Evolutionary conservation across 2,888 invertebrate genomes (phyloP).

Genomic region (Alcis repandata): DNA sequence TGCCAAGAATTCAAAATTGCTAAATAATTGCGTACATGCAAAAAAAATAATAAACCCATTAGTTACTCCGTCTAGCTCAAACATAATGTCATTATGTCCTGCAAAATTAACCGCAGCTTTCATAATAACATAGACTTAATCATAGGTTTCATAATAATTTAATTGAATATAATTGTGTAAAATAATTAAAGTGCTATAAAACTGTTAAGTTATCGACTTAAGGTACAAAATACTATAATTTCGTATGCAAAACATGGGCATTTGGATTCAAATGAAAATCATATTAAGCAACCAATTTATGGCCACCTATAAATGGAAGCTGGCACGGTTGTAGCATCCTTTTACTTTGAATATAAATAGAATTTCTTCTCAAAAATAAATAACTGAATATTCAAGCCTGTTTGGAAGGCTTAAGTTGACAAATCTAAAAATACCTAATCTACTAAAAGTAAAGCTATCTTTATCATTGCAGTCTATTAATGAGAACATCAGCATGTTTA

Average conservation of each 20-base stretch:
- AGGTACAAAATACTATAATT: conserved; percentile 31
- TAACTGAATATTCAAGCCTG: no score
- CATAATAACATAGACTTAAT: conserved; percentile 19
- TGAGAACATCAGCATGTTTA: no score
- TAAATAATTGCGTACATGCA: background rate
- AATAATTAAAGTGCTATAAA: conserved; percentile 33
- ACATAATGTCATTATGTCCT: background rate
- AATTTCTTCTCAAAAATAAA: background rate
- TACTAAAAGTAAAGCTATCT: no score
- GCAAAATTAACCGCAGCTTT: conserved; percentile 11
- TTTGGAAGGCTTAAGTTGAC: no score
- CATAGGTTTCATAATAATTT: conserved; percentile 23
- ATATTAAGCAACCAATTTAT: conserved; percentile 51
- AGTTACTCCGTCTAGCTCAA: background rate
- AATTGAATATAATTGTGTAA: conserved; percentile 29
- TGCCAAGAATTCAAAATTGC: background rate
- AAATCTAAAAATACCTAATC: no score
- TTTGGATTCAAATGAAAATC: conserved; percentile 50
- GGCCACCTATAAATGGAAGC: conserved; percentile 44
- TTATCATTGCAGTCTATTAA: no score
- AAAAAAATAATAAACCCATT: conserved; percentile 3
- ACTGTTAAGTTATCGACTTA: conserved; percentile 21
- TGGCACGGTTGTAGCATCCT: conserved; percentile 35
- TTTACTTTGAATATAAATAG: conserved; percentile 38
- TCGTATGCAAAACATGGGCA: conserved; percentile 28